Evolutionary conservation across 1,140 invertebrate species (phyloP), one percentile per base, ranked within the genome.

Genomic region (Leptopilina boulardi): DNA sequence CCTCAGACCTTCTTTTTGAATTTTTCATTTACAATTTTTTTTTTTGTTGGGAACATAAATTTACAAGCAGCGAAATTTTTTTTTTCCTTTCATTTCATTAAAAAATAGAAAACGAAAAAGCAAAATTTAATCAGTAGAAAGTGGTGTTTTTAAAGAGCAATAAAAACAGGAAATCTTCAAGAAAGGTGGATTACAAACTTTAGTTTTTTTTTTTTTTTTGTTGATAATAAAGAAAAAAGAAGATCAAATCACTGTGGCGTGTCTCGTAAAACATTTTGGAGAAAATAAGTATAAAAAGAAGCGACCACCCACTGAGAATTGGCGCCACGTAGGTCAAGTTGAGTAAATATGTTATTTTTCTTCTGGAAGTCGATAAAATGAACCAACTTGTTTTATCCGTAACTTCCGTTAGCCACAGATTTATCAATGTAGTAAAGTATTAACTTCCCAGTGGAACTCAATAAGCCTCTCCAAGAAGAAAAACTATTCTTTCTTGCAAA

Each of bases 331-430:
- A 75, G 59, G 59, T 56, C 47, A 77, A 77, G 71, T 70, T 73
- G 38, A n/a, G 59, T 18, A 74, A 74, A 78, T 78, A 76, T 79
- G 71, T 76, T 79, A 75, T 74, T 44, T 38, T 41, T 79, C 41
- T 71, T 72, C n/a, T n/a, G n/a, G 18, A 8, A 56, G 51, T 56
- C 51, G 51, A 56, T 56, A 42, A 71, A 71, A 15, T 42, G 70
- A 18, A 72, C 44, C 13, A 9, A 19, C 3, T 71, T 76, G 74
- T 76, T 71, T 76, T 76, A 71, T 76, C 42, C 15, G 44, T 23
- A 72, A 72, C 70, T 76, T 76, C 71, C 70, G 70, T 76, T 71
- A 71, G 66, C 71, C 76, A 74, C 75, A 77, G 78, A 77, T 79
- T 79, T 79, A 72, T 76, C 44, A 74, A 34, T 15, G 47, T 79